Percentiles rank a stretch among this genome's conserved stretches.
Evolutionary conservation across 2,113 vertebrate species (phyloP).

Genomic region (Sturnira hondurensis): DNA sequence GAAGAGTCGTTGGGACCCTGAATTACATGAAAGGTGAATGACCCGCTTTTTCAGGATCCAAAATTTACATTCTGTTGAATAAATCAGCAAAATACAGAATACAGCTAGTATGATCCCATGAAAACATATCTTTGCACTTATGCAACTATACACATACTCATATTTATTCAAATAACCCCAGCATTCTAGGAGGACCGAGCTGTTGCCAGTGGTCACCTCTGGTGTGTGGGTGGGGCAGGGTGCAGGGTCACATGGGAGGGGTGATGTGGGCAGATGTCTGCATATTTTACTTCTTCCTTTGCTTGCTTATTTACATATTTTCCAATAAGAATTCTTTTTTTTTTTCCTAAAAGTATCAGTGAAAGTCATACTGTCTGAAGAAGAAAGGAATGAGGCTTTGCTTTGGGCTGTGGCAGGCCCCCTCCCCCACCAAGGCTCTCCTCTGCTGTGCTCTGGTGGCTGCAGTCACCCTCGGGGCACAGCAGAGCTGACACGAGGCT

Average conservation of each 20-base stretch:
- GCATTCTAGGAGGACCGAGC: background rate
- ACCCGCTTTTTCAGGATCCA: background rate
- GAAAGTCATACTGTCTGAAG: background rate
- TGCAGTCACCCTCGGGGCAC: background rate
- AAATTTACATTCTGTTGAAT: conserved; percentile 8
- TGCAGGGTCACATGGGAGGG: background rate
- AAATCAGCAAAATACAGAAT: background rate
- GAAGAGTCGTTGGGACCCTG: background rate
- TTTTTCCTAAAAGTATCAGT: background rate
- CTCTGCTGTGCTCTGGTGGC: background rate
- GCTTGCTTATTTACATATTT: background rate
- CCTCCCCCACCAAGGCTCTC: background rate
- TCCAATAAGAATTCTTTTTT: background rate
- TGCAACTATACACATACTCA: no score
- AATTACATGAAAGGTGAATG: conserved; percentile 1
- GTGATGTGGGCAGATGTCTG: background rate
- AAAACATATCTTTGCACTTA: background rate
- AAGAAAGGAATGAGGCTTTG: background rate
- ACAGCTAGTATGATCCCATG: background rate
- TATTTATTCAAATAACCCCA: background rate
- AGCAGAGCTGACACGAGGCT: background rate
- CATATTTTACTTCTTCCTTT: background rate
- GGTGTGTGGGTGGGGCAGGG: background rate
- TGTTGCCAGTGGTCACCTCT: background rate
- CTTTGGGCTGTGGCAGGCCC: background rate